Evolutionary conservation across 2,888 invertebrate species (phyloP).

Genomic region (Phortica magna): DNA sequence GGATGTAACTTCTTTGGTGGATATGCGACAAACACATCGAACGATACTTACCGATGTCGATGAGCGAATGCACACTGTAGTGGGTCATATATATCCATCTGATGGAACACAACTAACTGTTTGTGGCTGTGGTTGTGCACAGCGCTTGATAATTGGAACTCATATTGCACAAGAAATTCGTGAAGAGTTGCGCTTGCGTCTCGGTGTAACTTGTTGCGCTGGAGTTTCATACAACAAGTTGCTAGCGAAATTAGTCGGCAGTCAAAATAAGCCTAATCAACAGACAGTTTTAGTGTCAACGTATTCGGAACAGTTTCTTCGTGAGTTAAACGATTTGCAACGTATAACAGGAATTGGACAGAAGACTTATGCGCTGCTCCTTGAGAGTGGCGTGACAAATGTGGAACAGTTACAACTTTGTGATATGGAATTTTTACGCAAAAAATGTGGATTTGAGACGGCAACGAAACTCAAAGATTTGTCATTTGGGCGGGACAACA

Average conservation of each 20-base stretch:
- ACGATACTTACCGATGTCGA: conserved; percentile 30
- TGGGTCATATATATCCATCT: conserved; percentile 81
- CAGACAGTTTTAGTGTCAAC: conserved; percentile 89
- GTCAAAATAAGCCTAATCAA: conserved; percentile 88
- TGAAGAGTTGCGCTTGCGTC: conserved; percentile 82
- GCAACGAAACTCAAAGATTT: conserved; percentile 85
- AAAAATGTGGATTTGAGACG: conserved; percentile 84
- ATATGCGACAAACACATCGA: conserved; percentile 57
- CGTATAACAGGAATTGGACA: conserved; percentile 88
- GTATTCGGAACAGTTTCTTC: conserved; percentile 83
- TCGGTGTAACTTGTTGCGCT: conserved; percentile 88
- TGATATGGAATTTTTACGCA: conserved; percentile 81
- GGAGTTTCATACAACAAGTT: conserved; percentile 92
- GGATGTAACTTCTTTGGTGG: conserved; percentile 84
- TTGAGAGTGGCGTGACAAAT: conserved; percentile 83
- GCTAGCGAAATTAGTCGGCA: conserved; percentile 87
- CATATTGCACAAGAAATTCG: conserved; percentile 88
- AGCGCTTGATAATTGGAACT: conserved; percentile 84
- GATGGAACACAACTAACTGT: conserved; percentile 78
- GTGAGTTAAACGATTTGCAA: conserved; percentile 81
- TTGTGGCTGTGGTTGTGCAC: conserved; percentile 87
- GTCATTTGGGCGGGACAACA: conserved; percentile 86
- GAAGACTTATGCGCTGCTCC: conserved; percentile 83
- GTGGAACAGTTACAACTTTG: conserved; percentile 84
- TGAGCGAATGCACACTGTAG: conserved; percentile 61